Base-by-base conservation (phyloP, 1,140 invertebrate genomes). In the Macrosteles quadrilineatus region DNA sequence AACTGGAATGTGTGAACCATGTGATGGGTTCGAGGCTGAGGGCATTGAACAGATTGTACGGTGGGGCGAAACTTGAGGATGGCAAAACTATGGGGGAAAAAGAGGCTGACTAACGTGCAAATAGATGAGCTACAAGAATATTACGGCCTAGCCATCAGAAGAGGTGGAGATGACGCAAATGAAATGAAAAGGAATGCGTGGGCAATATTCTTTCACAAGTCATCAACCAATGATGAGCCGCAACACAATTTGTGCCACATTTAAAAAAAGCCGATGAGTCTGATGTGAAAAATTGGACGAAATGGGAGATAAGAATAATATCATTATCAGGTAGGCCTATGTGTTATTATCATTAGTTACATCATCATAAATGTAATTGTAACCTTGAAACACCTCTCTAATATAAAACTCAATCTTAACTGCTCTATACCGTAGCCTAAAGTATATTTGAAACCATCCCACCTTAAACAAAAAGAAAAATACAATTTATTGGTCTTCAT, bases 241-340 rank as follows among this genome's bases (percentile, higher is more conserved):
- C 32, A 75, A 31, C 69, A 73, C 59, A 32, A 25, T n/a, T 67
- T 69, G 75, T 79, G 77, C 63, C 75, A n/a, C n/a, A n/a, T n/a
- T n/a, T n/a, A n/a, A 14, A 53, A 50, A n/a, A n/a, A n/a, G n/a
- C n/a, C n/a, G n/a, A n/a, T n/a, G n/a, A n/a, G n/a, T n/a, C n/a
- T n/a, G n/a, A n/a, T n/a, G n/a, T n/a, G n/a, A n/a, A n/a, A n/a
- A n/a, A n/a, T n/a, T n/a, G n/a, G n/a, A n/a, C n/a, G n/a, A n/a
- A n/a, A n/a, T n/a, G n/a, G n/a, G n/a, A n/a, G n/a, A n/a, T n/a
- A n/a, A n/a, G n/a, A n/a, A n/a, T n/a, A n/a, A n/a, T n/a, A n/a
- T n/a, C n/a, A n/a, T n/a, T n/a, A n/a, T n/a, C n/a, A n/a, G n/a
- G n/a, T n/a, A n/a, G n/a, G n/a, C n/a, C n/a, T n/a, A n/a, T n/a